Percentiles rank a stretch among this genome's conserved stretches.
Evolutionary conservation across 92 coral and sea anemone genomes (phyloP).

Genomic region (Montipora capitata): DNA sequence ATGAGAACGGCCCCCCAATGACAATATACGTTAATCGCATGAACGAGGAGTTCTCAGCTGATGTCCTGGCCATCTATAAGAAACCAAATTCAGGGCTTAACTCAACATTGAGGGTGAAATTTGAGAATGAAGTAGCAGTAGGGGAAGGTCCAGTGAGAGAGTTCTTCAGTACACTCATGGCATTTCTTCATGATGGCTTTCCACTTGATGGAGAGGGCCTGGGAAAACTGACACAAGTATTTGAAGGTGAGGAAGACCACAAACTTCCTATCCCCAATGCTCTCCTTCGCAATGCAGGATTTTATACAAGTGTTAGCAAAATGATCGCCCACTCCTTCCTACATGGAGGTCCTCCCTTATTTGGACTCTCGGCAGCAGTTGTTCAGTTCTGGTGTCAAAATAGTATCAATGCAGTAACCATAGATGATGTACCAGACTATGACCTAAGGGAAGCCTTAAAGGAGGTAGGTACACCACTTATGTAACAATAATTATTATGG

Average conservation of each 20-base stretch:
- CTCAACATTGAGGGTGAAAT: constrained; percentile 49
- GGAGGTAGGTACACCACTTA: constrained; percentile 24
- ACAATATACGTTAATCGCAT: constrained; percentile 58
- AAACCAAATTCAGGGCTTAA: constrained; percentile 20
- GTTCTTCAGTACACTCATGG: constrained; percentile 53
- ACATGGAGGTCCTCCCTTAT: constrained; percentile 59
- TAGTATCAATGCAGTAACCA: constrained; percentile 37
- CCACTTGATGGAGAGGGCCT: constrained; percentile 24
- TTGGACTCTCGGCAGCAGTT: constrained; percentile 57
- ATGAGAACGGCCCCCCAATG: constrained; percentile 39
- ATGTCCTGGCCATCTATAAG: constrained; percentile 56
- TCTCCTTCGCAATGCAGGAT: constrained; percentile 36
- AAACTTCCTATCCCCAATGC: constrained; percentile 61
- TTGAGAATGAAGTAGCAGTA: constrained; percentile 65
- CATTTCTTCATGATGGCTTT: constrained; percentile 50
- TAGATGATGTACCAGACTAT: constrained; percentile 55
- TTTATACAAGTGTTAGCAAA: constrained; percentile 45
- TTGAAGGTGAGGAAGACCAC: constrained; percentile 67
- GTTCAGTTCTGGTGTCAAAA: constrained; percentile 47
- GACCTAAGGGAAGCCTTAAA: constrained; percentile 51
- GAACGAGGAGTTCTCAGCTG: constrained; percentile 52
- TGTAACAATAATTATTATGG: constrained; percentile 17
- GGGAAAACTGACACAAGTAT: constrained; percentile 13
- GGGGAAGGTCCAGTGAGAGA: constrained; percentile 67
- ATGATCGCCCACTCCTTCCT: constrained; percentile 67